A percentile compares a stretch with the other conserved stretches of the same genome.
Evolutionary conservation across 2,113 vertebrate species (phyloP).

Genomic region (Cathartes aura): DNA sequence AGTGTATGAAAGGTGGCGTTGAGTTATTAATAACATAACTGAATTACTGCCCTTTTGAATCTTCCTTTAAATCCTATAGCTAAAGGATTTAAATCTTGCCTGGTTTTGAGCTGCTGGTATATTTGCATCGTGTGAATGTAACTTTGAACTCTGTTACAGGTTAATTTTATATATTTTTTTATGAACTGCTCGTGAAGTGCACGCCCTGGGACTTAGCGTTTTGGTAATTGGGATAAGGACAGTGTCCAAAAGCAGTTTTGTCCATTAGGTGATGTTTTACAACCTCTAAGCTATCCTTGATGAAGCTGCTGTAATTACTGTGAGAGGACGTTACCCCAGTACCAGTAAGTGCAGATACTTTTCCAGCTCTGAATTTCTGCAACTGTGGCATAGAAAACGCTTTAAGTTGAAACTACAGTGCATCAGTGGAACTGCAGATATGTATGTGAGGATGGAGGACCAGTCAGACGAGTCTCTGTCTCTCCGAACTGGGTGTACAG

Average conservation of each 20-base stretch:
- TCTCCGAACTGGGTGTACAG: rapidly evolving
- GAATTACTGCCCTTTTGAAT: neutral
- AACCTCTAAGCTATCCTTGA: neutral
- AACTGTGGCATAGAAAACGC: rapidly evolving
- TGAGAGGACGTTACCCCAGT: rapidly evolving
- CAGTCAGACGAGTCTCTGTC: neutral
- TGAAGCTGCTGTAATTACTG: neutral
- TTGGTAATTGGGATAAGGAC: neutral
- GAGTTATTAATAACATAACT: rapidly evolving
- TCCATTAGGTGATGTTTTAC: neutral
- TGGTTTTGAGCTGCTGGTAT: neutral
- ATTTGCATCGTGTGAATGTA: rapidly evolving
- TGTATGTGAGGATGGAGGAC: neutral
- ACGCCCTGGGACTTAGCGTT: rapidly evolving
- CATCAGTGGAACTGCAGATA: too few relatives aligned
- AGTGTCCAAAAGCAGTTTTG: neutral
- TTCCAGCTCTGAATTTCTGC: neutral
- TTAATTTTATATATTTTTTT: rapidly evolving
- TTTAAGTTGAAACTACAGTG: neutral
- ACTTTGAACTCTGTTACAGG: neutral
- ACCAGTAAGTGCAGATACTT: neutral
- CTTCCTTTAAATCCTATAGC: neutral
- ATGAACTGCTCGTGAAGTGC: rapidly evolving
- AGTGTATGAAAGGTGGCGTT: rapidly evolving
- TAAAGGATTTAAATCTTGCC: neutral